A percentile compares a stretch with the other conserved stretches of the same genome.
Conservation (phyloP, 2,113 vertebrate genomes). For the Gambusia holbrooki region DNA sequence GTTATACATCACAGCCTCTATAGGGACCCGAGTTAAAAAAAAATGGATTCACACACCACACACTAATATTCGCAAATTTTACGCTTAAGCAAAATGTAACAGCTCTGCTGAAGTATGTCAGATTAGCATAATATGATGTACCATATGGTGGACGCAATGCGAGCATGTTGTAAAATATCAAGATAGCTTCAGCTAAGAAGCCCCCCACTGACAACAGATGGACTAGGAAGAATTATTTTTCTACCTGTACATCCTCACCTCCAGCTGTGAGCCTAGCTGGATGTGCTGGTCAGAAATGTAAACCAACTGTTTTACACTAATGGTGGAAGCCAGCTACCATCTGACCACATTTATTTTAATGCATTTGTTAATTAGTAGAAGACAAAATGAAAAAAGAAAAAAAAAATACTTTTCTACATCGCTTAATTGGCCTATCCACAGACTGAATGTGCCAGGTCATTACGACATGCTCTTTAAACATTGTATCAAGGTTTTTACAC, state of each 20-base stretch:
- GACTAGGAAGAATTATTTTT: neutral
- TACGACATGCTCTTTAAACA: neutral
- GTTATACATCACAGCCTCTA: slow-evolving; percentile 14
- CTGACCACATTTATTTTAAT: neutral
- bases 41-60: slow-evolving; percentile 12
- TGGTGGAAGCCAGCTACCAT: neutral
- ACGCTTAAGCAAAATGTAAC: slow-evolving; percentile 5
- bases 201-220: slow-evolving; percentile 7
- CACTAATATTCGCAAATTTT: slow-evolving; percentile 5
- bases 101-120: slow-evolving; percentile 16
- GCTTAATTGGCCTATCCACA: neutral
- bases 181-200: neutral
- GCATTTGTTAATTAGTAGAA: neutral
- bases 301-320: neutral
- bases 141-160: neutral
- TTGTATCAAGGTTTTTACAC: neutral
- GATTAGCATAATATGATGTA: slow-evolving; percentile 8
- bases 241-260: slow-evolving; percentile 7
- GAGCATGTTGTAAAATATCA: slow-evolving; percentile 10
- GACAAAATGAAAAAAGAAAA: neutral
- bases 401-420: neutral
- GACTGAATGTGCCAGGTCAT: neutral
- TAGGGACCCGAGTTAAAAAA: slow-evolving; percentile 23
- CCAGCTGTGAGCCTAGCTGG: slow-evolving; percentile 5
- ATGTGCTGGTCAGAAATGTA: neutral